Conservation (phyloP, 2,797 vertebrate genomes). For the Tragelaphus oryx region DNA sequence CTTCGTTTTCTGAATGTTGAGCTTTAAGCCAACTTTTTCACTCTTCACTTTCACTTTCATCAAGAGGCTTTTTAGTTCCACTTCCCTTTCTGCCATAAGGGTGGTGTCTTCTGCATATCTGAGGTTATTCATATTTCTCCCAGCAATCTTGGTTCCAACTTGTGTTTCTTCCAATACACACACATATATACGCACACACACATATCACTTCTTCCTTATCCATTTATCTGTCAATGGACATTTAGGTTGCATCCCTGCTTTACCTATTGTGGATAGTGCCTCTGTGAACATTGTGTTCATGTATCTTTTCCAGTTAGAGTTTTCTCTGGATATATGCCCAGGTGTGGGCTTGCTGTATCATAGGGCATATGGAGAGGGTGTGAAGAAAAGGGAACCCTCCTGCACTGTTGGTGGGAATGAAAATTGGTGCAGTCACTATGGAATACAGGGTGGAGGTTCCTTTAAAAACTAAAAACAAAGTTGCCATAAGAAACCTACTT, state of each 20-base stretch:
- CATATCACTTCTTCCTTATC: not conserved
- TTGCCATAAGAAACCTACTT: not conserved
- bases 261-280: not conserved
- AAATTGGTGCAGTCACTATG: not conserved
- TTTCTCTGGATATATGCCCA: not conserved
- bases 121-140: too few species aligned
- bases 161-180: too few species aligned
- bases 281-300: not conserved
- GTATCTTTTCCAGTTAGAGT: not conserved
- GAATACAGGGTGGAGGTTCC: not conserved
- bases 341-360: not conserved
- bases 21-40: too few species aligned
- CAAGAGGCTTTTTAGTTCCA: too few species aligned
- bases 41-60: too few species aligned
- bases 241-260: not conserved
- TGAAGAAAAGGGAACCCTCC: not conserved
- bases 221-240: not conserved
- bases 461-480: not conserved
- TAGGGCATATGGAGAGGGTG: not conserved
- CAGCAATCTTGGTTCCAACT: too few species aligned
- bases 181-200: fast-evolving
- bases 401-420: not conserved
- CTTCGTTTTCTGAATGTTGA: too few species aligned
- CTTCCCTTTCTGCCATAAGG: too few species aligned
- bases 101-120: too few species aligned